Evolutionary conservation across 2,797 vertebrate genomes (phyloP), one percentile per base, ranked within the genome.

Genomic region (Lutjanus campechanus): DNA sequence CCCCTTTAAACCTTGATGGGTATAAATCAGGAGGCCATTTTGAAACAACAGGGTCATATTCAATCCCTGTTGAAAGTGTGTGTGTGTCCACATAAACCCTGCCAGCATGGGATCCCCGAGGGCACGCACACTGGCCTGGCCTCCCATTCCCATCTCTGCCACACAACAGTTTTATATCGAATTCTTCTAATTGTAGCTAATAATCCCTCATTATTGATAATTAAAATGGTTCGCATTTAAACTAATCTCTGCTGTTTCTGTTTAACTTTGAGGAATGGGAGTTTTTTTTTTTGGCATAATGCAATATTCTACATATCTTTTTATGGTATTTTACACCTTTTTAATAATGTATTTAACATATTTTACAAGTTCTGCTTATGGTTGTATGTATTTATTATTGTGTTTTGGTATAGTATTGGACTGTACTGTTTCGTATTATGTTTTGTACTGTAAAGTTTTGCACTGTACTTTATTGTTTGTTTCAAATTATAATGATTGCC

Each of bases 1-100:
- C 86, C 91, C 91, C 88, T 91, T 89, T 95, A 94, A 94, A 93
- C 88, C 89, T 88, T 94, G 94, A 95, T 93, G 94, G 92, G 88
- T 90, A 93, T 95, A 95, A 95, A 95, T 96, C 95, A 95, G 79
- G 89, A 91, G 88, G 91, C 90, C 91, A 88, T 95, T 95, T 93
- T 95, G 94, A 95, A 95, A 95, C 93, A 95, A 94, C 93, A 88
- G 93, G 93, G 90, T 95, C 90, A 89, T 90, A 94, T 95, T 95
- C 90, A 92, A 88, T 82, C 92, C 94, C 79, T 90, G 93, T 85
- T 90, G 90, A 92, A 94, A 92, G 81, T 91, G 85, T 85, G 81
- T 84, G 90, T 84, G 90, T 88, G 81, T 93, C 91, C 86, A 93
- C 90, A 92, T 93, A 92, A 92, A 89, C 91, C 88, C 83, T 89